Conservation (phyloP, 2,888 invertebrate genomes). For the Eristalis intricaria region DNA sequence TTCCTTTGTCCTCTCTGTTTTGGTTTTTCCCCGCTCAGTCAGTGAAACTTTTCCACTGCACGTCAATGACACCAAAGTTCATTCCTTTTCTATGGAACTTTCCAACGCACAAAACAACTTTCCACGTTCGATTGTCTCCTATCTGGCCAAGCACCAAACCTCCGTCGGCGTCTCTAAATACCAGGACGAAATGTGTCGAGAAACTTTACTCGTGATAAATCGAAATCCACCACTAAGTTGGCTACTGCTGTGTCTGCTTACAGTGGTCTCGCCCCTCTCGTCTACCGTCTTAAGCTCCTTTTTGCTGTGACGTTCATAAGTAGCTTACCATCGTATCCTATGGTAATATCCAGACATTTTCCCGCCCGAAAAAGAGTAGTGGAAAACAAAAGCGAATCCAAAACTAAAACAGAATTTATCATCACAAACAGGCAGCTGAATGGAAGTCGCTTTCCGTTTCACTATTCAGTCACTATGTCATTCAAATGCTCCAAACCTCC, state of each 20-base stretch:
- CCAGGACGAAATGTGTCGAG: background rate
- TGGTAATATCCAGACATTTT: constrained; percentile 1
- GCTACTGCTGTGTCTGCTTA: background rate
- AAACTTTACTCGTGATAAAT: constrained; percentile 29
- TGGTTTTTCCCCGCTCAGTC: background rate
- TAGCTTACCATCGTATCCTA: constrained; percentile 18
- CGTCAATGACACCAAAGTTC: background rate
- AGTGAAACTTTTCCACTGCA: constrained; percentile 23
- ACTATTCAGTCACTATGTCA: constrained; percentile 24
- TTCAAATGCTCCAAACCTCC: background rate
- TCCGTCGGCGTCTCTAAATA: background rate
- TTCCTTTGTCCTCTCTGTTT: background rate
- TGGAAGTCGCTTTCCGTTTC: constrained; percentile 1
- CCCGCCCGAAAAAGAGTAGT: background rate
- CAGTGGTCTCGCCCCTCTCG: background rate
- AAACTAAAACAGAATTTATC: constrained; percentile 31
- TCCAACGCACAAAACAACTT: background rate
- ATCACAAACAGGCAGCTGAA: constrained; percentile 16
- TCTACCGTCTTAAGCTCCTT: constrained; percentile 1
- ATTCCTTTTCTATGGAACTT: constrained; percentile 8
- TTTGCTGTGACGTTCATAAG: constrained; percentile 26
- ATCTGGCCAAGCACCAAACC: background rate
- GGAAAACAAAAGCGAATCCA: constrained; percentile 16
- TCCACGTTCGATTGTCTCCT: background rate
- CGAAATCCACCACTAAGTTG: constrained; percentile 16